These are phyloP conservation scores for Tethea ocularis DNA, from an alignment of 2,888 invertebrate species.

Conservation along the genomic window DNA sequence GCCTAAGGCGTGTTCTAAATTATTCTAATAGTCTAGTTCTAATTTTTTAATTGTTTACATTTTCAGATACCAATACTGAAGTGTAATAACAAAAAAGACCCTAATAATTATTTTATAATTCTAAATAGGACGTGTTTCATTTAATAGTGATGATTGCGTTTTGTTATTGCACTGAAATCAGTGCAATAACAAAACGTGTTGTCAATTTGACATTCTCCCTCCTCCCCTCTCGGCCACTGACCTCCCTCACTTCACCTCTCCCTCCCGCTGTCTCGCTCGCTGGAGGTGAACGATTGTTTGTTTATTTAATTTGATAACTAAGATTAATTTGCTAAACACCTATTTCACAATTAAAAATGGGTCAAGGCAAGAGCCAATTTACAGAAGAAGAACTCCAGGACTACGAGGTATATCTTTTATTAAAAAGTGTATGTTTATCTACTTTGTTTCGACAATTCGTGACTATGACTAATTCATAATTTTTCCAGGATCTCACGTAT, in stretches of 20 bases:
- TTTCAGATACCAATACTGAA: background rate
- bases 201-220: background rate
- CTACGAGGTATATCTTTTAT: slow-evolving; percentile 87
- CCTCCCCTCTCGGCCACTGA: too few species aligned
- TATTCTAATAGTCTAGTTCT: too few species aligned
- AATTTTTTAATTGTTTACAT: background rate
- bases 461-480: slow-evolving; percentile 32
- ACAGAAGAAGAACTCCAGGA: slow-evolving; percentile 95
- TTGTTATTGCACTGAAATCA: too few species aligned
- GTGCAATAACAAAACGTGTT: background rate
- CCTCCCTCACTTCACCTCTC: too few species aligned
- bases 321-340: background rate
- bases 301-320: slow-evolving; percentile 20
- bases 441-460: slow-evolving; percentile 6
- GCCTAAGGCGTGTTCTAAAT: too few species aligned
- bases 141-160: slow-evolving; percentile 9
- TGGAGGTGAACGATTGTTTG: slow-evolving; percentile 2
- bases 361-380: slow-evolving; percentile 92
- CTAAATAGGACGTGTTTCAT: background rate
- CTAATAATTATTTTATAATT: background rate
- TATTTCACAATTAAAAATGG: slow-evolving; percentile 81
- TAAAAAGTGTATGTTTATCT: slow-evolving; percentile 6
- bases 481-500: slow-evolving; percentile 93
- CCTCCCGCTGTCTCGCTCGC: background rate
- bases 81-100: background rate